Evolutionary conservation across 1,140 invertebrate genomes (phyloP), one percentile per base, ranked within the genome.

Genomic region (Glossosoma conforme): DNA sequence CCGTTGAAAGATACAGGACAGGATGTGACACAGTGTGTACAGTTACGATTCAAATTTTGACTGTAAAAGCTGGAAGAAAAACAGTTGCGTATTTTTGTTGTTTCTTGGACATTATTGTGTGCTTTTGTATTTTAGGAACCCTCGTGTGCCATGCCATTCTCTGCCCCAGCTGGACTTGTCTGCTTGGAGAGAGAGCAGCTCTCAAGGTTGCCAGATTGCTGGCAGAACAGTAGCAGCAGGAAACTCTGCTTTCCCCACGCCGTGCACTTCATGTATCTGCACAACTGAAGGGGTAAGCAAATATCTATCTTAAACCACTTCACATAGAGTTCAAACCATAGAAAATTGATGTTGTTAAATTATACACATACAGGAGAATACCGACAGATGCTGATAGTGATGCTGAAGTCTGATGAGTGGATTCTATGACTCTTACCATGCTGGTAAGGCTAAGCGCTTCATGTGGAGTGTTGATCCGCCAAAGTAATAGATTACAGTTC

Each of bases 251-350:
- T 85, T 91, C 64, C 87, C 89, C 1, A 84, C 87, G 2, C 90
- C 89, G 1, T 93, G 90, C 62, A 91, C 88, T 0, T 91, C 88
- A 41, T 93, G 90, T 61, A 82, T 92, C 11, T 93, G 90, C 64
- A 86, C 87, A 8, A 67, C 71, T 13, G 87, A 91, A 70, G 89
- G 89, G 58, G 88, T 91, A 77, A 84, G 80, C 79, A 58, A 17
- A 13, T 35, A 36, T 44, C 37, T 18, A 48, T 46, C 17, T 18
- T 22, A 44, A 15, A 20, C 20, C 13, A n/a, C 18, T 45, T n/a
- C n/a, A n/a, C n/a, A n/a, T n/a, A n/a, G n/a, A n/a, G n/a, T n/a
- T n/a, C n/a, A n/a, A n/a, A n/a, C n/a, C n/a, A n/a, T n/a, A n/a
- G n/a, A n/a, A n/a, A n/a, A n/a, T n/a, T n/a, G n/a, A n/a, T n/a